Percentiles rank a stretch among this genome's conserved stretches.
These are phyloP conservation scores for Cryptus armator DNA, from an alignment of 2,888 invertebrate species.

Conservation along the genomic window DNA sequence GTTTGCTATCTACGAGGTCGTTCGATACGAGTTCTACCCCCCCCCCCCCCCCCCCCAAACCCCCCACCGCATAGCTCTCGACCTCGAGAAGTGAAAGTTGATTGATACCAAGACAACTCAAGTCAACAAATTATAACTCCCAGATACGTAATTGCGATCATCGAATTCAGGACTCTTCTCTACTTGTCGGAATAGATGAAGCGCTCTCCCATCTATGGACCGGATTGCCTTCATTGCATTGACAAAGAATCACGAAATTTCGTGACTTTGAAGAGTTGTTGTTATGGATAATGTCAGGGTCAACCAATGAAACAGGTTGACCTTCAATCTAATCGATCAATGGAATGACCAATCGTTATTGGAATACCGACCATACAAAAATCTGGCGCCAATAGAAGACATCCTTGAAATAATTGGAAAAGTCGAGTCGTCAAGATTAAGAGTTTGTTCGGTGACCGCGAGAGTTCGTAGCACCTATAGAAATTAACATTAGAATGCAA, in stretches of 20 bases:
- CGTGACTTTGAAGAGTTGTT: not conserved
- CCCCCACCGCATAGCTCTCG: not conserved
- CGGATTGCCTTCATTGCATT: not conserved
- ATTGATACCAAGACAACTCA: not conserved
- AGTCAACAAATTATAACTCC: not conserved
- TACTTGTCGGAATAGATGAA: not conserved
- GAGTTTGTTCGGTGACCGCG: not conserved
- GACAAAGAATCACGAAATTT: not conserved
- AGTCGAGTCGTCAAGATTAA: not conserved
- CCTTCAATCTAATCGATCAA: not conserved
- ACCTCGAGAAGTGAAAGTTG: slow-evolving; percentile 45
- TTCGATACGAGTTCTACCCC: not conserved
- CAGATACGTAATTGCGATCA: not conserved
- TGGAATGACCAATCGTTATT: not conserved
- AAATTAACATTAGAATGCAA: not conserved
- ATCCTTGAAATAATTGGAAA: not conserved
- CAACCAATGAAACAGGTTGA: not conserved
- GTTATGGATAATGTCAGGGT: not conserved
- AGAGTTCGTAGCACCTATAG: not conserved
- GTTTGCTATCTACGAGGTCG: slow-evolving; percentile 2
- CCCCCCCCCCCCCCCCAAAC: not conserved
- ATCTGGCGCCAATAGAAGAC: not conserved
- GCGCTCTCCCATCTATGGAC: not conserved
- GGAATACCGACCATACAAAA: not conserved
- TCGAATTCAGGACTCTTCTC: not conserved